Percentiles rank a stretch among this genome's conserved stretches.
Conservation (phyloP, 2,888 invertebrate species). For the Euphydryas editha region DNA sequence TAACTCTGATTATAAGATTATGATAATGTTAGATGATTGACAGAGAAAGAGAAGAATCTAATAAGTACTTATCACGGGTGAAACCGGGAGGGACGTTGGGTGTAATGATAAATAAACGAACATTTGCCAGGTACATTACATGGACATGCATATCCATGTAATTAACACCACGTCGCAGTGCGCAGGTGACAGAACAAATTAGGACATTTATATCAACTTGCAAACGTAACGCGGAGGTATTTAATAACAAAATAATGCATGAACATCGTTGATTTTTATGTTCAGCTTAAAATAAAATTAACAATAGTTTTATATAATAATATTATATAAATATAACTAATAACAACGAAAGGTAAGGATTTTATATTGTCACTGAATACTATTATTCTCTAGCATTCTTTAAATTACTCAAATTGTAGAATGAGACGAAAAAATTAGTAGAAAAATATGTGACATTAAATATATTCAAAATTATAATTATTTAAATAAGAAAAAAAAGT, state of each 20-base stretch:
- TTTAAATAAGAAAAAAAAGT: too few species aligned
- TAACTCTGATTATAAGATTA: too few species aligned
- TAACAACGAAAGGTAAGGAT: too few species aligned
- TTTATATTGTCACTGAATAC: too few species aligned
- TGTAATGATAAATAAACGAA: not conserved
- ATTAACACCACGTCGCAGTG: slow-evolving; percentile 7
- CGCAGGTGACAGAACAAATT: slow-evolving; percentile 5
- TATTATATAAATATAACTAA: too few species aligned
- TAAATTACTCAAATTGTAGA: too few species aligned
- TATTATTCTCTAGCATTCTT: too few species aligned
- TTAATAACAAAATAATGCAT: slow-evolving; percentile 1
- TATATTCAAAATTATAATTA: too few species aligned
- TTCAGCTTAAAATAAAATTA: not conserved
- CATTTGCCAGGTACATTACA: not conserved
- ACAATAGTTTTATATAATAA: not conserved
- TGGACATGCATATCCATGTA: not conserved
- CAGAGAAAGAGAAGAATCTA: too few species aligned
- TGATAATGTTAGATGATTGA: too few species aligned
- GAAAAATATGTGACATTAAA: too few species aligned
- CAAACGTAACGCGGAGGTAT: not conserved
- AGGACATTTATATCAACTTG: not conserved
- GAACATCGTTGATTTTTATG: not conserved
- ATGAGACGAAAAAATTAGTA: too few species aligned
- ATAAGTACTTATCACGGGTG: not conserved
- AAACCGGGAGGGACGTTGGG: not conserved